A percentile compares a stretch with the other conserved stretches of the same genome.
Evolutionary conservation across 2,888 invertebrate species (phyloP).

Genomic region (Pimpla rufipes): DNA sequence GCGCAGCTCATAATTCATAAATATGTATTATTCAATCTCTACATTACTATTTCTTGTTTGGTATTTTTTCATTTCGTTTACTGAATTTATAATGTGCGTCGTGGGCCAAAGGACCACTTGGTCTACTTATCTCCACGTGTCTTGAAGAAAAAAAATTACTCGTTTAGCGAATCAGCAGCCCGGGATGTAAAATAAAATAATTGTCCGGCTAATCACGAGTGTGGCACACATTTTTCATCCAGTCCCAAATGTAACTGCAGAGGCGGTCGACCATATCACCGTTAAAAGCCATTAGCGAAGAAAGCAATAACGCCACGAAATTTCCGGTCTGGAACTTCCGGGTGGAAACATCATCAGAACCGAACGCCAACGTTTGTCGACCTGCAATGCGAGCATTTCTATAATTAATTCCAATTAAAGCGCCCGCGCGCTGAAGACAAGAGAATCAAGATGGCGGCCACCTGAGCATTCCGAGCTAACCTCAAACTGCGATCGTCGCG

Average conservation of each 20-base stretch:
- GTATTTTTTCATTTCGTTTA: neutral
- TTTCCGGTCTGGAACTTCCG: slow-evolving; percentile 42
- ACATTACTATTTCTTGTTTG: neutral
- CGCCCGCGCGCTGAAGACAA: neutral
- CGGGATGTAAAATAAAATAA: too few species aligned
- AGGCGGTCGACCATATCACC: slow-evolving; percentile 1
- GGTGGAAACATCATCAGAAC: slow-evolving; percentile 29
- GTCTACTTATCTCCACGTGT: neutral
- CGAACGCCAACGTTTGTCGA: slow-evolving; percentile 4
- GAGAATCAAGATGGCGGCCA: too few species aligned
- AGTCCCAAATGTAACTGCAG: neutral
- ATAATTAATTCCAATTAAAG: slow-evolving; percentile 52
- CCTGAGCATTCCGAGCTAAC: neutral
- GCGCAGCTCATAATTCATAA: slow-evolving; percentile 35
- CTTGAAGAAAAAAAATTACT: neutral
- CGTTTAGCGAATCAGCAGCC: too few species aligned
- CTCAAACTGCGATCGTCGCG: neutral
- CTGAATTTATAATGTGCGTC: neutral
- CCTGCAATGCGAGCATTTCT: slow-evolving; percentile 23
- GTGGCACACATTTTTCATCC: too few species aligned
- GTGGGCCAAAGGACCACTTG: too few species aligned
- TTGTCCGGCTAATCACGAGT: too few species aligned
- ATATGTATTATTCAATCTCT: slow-evolving; percentile 47
- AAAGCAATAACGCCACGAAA: slow-evolving; percentile 35
- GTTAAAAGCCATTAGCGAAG: slow-evolving; percentile 25